Evolutionary conservation across 1,140 invertebrate species (phyloP).

Genomic region (Nymphalis io): DNA sequence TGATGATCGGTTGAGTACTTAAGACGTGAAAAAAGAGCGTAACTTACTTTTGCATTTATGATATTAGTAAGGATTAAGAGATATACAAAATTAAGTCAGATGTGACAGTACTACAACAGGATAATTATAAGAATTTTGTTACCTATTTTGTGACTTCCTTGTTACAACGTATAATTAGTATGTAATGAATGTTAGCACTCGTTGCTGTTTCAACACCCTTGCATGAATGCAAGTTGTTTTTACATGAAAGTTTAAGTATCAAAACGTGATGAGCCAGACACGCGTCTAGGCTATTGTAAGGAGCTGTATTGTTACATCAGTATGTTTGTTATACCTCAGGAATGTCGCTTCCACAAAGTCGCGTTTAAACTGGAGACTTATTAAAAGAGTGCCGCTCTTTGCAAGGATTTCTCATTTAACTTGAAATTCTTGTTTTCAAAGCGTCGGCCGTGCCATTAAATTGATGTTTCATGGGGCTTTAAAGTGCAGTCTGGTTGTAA

Average conservation of each 20-base stretch:
- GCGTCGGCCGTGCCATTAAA: constrained; percentile 3
- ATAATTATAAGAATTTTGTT: no score
- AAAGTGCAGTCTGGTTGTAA: constrained; percentile 2
- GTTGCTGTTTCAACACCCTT: not conserved
- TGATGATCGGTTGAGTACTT: no score
- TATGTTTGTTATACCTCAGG: not conserved
- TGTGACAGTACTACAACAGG: no score
- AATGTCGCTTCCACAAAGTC: constrained; percentile 2
- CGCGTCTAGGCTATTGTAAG: not conserved
- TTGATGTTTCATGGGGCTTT: constrained; percentile 8
- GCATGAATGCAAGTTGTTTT: not conserved
- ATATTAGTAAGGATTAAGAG: no score
- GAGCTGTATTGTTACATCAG: not conserved
- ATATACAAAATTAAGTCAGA: no score
- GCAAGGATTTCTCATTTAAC: constrained; percentile 10
- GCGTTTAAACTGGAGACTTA: not conserved
- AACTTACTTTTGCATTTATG: no score
- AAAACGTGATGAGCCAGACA: constrained; percentile 2
- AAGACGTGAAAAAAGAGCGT: no score
- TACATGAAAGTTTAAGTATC: not conserved
- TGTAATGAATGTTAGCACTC: no score
- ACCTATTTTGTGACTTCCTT: no score
- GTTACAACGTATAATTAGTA: no score
- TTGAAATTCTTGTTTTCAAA: constrained; percentile 12
- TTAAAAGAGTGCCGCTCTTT: constrained; percentile 1